These are phyloP conservation scores for Aythya fuligula DNA, from an alignment of 2,797 vertebrate genomes.

Conservation along the genomic window DNA sequence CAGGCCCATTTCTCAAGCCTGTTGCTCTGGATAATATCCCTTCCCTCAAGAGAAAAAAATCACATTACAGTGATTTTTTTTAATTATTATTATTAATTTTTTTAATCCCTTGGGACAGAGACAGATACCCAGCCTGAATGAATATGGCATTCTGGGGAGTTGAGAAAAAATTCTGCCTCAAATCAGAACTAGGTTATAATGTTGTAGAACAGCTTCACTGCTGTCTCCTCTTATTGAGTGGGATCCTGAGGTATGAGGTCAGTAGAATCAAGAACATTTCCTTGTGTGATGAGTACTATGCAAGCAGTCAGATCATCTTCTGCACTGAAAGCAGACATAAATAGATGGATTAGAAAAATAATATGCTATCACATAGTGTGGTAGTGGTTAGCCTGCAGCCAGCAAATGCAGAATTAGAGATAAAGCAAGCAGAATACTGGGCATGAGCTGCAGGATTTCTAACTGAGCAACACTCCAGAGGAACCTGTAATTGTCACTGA, in stretches of 20 bases:
- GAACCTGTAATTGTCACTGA: not conserved
- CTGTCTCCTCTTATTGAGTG: not conserved
- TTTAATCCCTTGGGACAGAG: not conserved
- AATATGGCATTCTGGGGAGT: accelerated
- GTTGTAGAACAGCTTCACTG: not conserved
- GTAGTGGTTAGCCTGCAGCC: not conserved
- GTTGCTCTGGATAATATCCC: too few species aligned
- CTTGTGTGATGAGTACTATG: not conserved
- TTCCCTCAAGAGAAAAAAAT: too few species aligned
- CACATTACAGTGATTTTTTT: not conserved
- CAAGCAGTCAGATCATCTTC: not conserved
- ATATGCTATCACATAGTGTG: not conserved
- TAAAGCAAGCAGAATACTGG: not conserved
- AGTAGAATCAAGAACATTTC: not conserved
- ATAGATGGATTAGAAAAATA: not conserved
- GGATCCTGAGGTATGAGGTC: not conserved
- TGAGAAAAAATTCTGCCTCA: not conserved
- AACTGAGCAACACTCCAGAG: not conserved
- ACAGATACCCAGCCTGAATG: not conserved
- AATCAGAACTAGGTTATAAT: not conserved
- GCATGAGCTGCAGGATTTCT: not conserved
- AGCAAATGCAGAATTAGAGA: not conserved
- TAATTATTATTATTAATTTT: not conserved
- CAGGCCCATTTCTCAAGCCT: too few species aligned
- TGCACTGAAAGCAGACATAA: not conserved